Evolutionary conservation across 1,140 invertebrate species (phyloP).

Genomic region (Proctacanthus coquilletti): DNA sequence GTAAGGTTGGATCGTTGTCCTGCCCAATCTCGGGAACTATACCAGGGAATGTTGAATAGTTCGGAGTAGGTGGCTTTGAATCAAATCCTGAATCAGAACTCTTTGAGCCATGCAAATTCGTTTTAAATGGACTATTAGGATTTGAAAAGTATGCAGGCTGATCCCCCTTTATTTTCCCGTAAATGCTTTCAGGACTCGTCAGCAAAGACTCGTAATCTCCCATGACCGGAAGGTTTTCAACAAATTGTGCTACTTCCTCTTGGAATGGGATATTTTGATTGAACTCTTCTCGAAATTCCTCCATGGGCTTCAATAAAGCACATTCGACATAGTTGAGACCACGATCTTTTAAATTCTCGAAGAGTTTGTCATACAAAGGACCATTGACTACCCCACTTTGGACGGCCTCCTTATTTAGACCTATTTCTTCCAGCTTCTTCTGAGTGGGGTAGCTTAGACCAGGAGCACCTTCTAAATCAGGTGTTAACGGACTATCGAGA

Average conservation of each 20-base stretch:
- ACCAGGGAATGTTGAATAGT: slow-evolving; percentile 6
- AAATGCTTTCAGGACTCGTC: no score
- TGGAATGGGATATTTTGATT: slow-evolving; percentile 36
- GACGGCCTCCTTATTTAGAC: slow-evolving; percentile 36
- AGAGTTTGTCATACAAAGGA: slow-evolving; percentile 37
- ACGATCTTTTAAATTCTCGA: slow-evolving; percentile 35
- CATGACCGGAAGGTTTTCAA: slow-evolving; percentile 33
- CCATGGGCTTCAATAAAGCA: slow-evolving; percentile 36
- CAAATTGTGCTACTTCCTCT: slow-evolving; percentile 37
- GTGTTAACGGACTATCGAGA: slow-evolving; percentile 9
- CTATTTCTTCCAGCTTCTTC: slow-evolving; percentile 35
- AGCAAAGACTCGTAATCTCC: no score
- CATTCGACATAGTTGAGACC: slow-evolving; percentile 35
- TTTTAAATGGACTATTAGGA: no score
- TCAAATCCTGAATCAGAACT: slow-evolving; percentile 27
- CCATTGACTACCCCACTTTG: slow-evolving; percentile 41
- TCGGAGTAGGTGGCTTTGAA: slow-evolving; percentile 25
- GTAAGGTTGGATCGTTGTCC: slow-evolving; percentile 9
- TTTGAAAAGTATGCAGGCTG: no score
- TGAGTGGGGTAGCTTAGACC: slow-evolving; percentile 32
- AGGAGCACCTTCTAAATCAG: slow-evolving; percentile 12
- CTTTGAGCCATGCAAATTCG: slow-evolving; percentile 10
- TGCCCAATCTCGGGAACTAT: neutral
- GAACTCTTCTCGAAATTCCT: slow-evolving; percentile 35
- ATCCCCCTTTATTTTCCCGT: no score